Base-by-base conservation (phyloP, 2,113 vertebrate species). In the Ochotona curzoniae region DNA sequence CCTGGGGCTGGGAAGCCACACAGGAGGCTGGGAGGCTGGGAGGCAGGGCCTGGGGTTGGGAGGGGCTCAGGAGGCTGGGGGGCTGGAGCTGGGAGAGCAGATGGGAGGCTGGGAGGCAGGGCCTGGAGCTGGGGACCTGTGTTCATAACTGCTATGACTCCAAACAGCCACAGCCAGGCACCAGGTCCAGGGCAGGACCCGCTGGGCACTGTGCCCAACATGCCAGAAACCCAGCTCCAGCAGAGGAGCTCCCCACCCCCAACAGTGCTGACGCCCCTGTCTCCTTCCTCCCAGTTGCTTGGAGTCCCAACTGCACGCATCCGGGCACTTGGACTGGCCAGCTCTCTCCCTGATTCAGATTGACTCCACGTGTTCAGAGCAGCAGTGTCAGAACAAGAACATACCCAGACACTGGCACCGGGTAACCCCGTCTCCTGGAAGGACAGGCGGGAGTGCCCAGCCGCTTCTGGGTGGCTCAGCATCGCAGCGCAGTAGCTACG, bases 361-460 rank as follows among this genome's bases (percentile, higher is more conserved):
- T 2, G 26, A 80, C 21, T 54, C 47, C 5, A 25, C 75, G 30
- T 5, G 18, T 28, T 61, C 75, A 69, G 81, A 78, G 74, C 8
- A 78, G 30, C 26, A 7, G 47, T 80, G 23, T 74, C 80, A 30
- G 71, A 12, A 12, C 54, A 83, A 60, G 21, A 75, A 60, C 78
- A 73, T 57, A 10, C 51, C 1, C 49, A 54, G 83, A 60, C n/a
- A 94, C 78, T 80, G 47, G 44, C 80, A 94, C 88, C 26, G 88
- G 82, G 61, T 44, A 49, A 35, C 76, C n/a, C 14, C 85, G 90
- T 63, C 85, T 83, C 93, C 92, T 64, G 75, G 44, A 89, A 74
- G 57, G 15, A 13, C 44, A 44, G 51, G 38, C 38, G 38, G 38
- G 38, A 44, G 38, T 44, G 38, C 38, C 38, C 38, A 44, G 38